These are phyloP conservation scores for Gari tellinella DNA, from an alignment of 2,888 invertebrate genomes.

Conservation along the genomic window DNA sequence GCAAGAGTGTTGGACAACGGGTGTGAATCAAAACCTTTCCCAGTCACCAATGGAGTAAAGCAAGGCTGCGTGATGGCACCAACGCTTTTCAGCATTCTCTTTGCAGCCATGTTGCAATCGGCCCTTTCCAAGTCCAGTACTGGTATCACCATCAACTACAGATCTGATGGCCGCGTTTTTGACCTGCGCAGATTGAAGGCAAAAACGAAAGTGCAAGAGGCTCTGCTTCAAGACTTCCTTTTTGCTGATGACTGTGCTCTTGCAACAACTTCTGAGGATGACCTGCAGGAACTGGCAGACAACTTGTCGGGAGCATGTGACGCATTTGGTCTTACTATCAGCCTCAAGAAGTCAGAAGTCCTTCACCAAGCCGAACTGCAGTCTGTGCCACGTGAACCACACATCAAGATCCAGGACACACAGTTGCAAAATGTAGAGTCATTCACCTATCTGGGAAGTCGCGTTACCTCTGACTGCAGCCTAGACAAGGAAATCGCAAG, in stretches of 20 bases:
- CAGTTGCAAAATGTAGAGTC: slow-evolving; percentile 8
- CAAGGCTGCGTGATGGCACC: slow-evolving; percentile 4
- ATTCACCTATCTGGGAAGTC: slow-evolving; percentile 24
- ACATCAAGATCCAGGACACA: slow-evolving; percentile 9
- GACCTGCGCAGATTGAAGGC: slow-evolving; percentile 9
- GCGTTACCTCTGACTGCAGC: slow-evolving; percentile 1
- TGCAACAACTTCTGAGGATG: not conserved
- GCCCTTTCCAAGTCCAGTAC: not conserved
- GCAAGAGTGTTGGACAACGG: not conserved
- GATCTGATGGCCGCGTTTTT: slow-evolving; percentile 6
- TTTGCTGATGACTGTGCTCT: slow-evolving; percentile 21
- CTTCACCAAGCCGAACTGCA: slow-evolving; percentile 15
- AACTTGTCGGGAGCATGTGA: not conserved
- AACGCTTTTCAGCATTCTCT: slow-evolving; percentile 9
- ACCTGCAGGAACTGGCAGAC: not conserved
- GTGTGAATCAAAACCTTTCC: not conserved
- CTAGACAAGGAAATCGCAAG: slow-evolving; percentile 10
- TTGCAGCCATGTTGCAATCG: not conserved
- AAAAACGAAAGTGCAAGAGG: slow-evolving; percentile 7
- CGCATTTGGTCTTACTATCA: slow-evolving; percentile 6
- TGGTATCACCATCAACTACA: slow-evolving; percentile 4
- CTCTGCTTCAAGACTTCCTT: slow-evolving; percentile 6
- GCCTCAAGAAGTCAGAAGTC: slow-evolving; percentile 23
- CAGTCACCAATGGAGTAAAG: slow-evolving; percentile 10
- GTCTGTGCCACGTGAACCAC: slow-evolving; percentile 19